Base-by-base conservation (phyloP, 1,140 invertebrate species). In the Aphelinus atriplicis region DNA sequence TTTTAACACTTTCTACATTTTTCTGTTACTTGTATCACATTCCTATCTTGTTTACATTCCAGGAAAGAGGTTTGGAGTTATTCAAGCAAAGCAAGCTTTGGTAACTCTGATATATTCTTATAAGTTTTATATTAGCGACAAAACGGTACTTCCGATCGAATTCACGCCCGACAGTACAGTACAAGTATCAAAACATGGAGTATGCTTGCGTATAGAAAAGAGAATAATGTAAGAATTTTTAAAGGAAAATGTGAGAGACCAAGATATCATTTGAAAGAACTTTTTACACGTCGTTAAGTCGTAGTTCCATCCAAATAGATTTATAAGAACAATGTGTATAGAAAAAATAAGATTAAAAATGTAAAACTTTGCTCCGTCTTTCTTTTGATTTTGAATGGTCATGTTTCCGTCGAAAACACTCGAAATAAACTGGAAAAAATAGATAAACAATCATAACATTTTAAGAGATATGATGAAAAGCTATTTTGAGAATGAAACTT, bases 11-110 rank as follows among this genome's bases (percentile, higher is more conserved):
- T n/a, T 64, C 51, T 48, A 64, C 7, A 10, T 10, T 10, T 3
- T 48, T 3, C 2, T 3, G n/a, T 5, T 48, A n/a, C 5, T 51
- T 64, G 3, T 6, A 48, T n/a, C 0, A 6, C 9, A 48, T 64
- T 6, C 3, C 3, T 3, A 50, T 50, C 1, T 64, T 48, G 6
- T 26, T 10, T 50, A 43, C 3, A 56, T 76, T 77, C 61, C 66
- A 84, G 83, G 82, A 26, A 75, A 80, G 62, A 78, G 88, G 3
- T 88, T 89, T 75, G 88, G 86, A 0, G 73, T 84, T 7, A 60
- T 88, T 65, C 88, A 89, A 75, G 80, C 82, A 1, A 86, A 87
- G 61, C 77, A 88, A 62, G 87, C 81, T 0, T 60, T 89, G 4
- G 65, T 79, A 48, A 78, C n/a, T 64, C 7, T 78, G n/a, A 7